Evolutionary conservation across 2,888 invertebrate genomes (phyloP).

Genomic region (Dusona sp.): DNA sequence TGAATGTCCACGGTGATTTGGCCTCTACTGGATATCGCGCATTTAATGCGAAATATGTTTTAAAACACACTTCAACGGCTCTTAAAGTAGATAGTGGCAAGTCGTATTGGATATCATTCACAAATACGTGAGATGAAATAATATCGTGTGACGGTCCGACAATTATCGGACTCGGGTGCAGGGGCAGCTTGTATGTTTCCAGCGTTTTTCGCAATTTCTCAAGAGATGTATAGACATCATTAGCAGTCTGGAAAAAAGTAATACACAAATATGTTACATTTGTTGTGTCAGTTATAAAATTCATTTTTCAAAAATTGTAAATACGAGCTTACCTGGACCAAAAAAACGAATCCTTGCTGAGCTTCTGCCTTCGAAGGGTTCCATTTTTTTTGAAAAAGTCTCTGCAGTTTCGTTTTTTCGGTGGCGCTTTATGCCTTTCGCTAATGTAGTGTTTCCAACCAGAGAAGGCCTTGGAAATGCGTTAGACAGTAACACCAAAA

Average conservation of each 20-base stretch:
- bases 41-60: constrained; percentile 25
- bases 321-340: constrained; percentile 17
- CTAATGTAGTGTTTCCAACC: constrained; percentile 9
- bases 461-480: constrained; percentile 17
- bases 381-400: constrained; percentile 29
- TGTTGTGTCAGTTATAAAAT: background rate
- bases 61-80: constrained; percentile 22
- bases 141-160: constrained; percentile 14
- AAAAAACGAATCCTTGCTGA: constrained; percentile 29
- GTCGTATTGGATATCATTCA: constrained; percentile 20
- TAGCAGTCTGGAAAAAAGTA: constrained; percentile 3
- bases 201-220: constrained; percentile 23
- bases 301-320: background rate
- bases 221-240: constrained; percentile 12
- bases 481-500: constrained; percentile 24
- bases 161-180: constrained; percentile 23
- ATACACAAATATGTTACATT: constrained; percentile 1
- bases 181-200: constrained; percentile 17
- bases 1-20: constrained; percentile 25
- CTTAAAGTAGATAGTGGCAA: constrained; percentile 18
- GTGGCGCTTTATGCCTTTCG: constrained; percentile 17
- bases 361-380: constrained; percentile 22
- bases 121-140: constrained; percentile 24
- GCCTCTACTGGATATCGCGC: constrained; percentile 22
- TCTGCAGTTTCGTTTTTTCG: constrained; percentile 19